Evolutionary conservation across 2,113 vertebrate genomes (phyloP).

Genomic region (Cichladusa arquata): DNA sequence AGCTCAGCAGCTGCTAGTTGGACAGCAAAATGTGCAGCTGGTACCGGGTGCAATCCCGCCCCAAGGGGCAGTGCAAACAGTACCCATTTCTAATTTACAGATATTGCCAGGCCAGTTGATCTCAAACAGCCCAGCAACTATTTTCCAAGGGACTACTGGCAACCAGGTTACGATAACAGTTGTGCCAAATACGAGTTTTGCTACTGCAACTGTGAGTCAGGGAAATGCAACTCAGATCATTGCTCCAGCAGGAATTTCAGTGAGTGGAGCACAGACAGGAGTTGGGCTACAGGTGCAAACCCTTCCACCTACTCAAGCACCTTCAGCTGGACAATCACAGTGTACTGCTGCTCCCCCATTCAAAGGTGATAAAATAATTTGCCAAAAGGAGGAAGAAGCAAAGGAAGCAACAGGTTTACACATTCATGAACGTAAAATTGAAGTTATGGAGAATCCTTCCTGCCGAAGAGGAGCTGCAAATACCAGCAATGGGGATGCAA

Average conservation of each 20-base stretch:
- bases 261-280: constrained; percentile 80
- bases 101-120: constrained; percentile 92
- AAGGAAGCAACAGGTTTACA: constrained; percentile 98
- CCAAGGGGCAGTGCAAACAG: constrained; percentile 86
- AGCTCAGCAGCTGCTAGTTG: constrained; percentile 86
- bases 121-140: constrained; percentile 88
- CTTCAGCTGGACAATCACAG: constrained; percentile 80
- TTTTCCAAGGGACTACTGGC: constrained; percentile 91
- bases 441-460: constrained; percentile 98
- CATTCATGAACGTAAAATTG: constrained; percentile 96
- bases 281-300: constrained; percentile 85
- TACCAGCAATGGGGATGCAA: constrained; percentile 93
- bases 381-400: constrained; percentile 99
- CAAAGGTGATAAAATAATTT: constrained; percentile 98
- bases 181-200: constrained; percentile 97
- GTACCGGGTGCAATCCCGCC: constrained; percentile 87
- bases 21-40: constrained; percentile 91
- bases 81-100: constrained; percentile 90
- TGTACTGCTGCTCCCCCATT: constrained; percentile 85
- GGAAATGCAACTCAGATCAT: constrained; percentile 83
- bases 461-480: constrained; percentile 83
- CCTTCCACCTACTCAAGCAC: constrained; percentile 77
- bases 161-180: constrained; percentile 98
- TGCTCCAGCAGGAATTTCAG: constrained; percentile 79
- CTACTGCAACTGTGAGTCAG: constrained; percentile 89